Base-by-base conservation (phyloP, 2,113 vertebrate species). In the Mesoclemmys tuberculata region DNA sequence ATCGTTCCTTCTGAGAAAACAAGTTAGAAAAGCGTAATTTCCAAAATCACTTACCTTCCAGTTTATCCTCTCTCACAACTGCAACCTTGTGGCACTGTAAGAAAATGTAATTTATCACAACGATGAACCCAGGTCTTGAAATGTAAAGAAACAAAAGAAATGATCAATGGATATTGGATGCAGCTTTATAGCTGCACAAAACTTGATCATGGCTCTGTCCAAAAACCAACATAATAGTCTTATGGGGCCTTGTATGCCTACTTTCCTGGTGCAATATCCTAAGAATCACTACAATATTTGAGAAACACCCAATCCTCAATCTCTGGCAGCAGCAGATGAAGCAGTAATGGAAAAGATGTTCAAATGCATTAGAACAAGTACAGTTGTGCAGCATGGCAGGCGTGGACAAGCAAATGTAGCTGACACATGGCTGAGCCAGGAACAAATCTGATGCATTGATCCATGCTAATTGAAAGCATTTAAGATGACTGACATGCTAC, bases 81-180 rank as follows among this genome's bases (percentile, higher is more conserved):
- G 99, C 99, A 94, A 99, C 99, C 98, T 98, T 99, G 98, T 99
- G 99, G 98, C 98, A 99, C 99, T 99, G 96, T 11, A 97, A 98
- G 41, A 83, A 95, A 98, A 97, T 86, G 90, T 84, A 97, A 11
- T 51, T 75, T 80, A 68, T n/a, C 48, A 88, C 54, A 0, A 90
- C 52, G 61, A 0, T 2, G 38, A 52, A 87, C 74, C 22, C 44
- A 77, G 35, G 27, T 4, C 56, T 92, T 68, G 9, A 46, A 55
- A 52, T 90, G 13, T 48, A 35, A 90, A 89, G 56, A 52, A 61
- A 18, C 68, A 92, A 46, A 35, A 35, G 71, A 77, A 82, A 64
- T 94, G 86, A 49, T 41, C 64, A 81, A 24, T 3, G 2, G 26
- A 22, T 85, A 14, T 44, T 4, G 83, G 27, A 16, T 61, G 5